Percentiles rank a stretch among this genome's conserved stretches.
Evolutionary conservation across 1,140 invertebrate species (phyloP).

Genomic region (Drosophila pseudoananassae): DNA sequence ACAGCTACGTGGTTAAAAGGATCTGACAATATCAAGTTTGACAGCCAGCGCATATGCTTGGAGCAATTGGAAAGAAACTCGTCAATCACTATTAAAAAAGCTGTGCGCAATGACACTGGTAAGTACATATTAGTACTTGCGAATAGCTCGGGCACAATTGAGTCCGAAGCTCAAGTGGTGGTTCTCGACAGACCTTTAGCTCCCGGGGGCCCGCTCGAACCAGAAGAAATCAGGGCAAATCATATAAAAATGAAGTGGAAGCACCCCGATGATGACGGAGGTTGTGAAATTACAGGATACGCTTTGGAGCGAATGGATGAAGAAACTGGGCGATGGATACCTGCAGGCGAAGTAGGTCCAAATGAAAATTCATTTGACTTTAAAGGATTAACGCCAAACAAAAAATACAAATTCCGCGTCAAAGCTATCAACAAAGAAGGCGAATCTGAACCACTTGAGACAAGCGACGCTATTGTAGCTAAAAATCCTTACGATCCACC

Average conservation of each 20-base stretch:
- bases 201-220: constrained; percentile 93
- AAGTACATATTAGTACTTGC: constrained; percentile 94
- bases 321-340: constrained; percentile 96
- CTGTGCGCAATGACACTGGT: constrained; percentile 94
- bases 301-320: constrained; percentile 98
- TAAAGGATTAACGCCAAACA: constrained; percentile 96
- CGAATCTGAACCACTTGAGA: constrained; percentile 97
- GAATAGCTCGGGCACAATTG: constrained; percentile 93
- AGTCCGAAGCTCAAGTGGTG: constrained; percentile 93
- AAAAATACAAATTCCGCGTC: constrained; percentile 99
- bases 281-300: constrained; percentile 96
- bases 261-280: constrained; percentile 96
- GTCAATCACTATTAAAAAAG: constrained; percentile 94
- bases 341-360: constrained; percentile 95
- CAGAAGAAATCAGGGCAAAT: constrained; percentile 94
- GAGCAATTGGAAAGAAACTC: constrained; percentile 96
- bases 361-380: constrained; percentile 93
- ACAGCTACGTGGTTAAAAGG: constrained; percentile 92
- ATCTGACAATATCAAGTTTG: constrained; percentile 90
- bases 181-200: constrained; percentile 94
- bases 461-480: constrained; percentile 93
- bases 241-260: constrained; percentile 98
- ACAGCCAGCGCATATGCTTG: constrained; percentile 90
- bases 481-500: constrained; percentile 99
- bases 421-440: constrained; percentile 99